Evolutionary conservation across 2,888 invertebrate genomes (phyloP), one percentile per base, ranked within the genome.

Genomic region (Gisinianus flammeolus): DNA sequence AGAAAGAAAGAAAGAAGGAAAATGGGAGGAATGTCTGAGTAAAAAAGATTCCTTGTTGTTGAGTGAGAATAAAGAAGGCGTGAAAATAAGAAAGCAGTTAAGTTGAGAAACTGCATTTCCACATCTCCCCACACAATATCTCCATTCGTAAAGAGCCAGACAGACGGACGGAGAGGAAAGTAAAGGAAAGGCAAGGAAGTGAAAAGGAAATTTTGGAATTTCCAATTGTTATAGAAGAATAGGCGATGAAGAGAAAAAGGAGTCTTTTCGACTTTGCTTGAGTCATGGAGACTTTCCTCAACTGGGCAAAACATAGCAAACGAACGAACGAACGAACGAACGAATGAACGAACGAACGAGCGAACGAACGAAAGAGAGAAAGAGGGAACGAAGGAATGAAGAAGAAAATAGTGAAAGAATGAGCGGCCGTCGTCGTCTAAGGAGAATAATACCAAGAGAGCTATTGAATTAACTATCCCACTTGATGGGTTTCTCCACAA

Each of bases 381-480:
- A 31, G 31, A 19, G 62, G 26, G 54, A 26, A 22, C 8, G 12
- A 28, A 58, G 26, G 62, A 62, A 24, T 24, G 35, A 5, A 44
- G 26, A 8, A 19, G 10, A 44, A 44, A 24, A 44, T n/a, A n/a
- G 10, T 8, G 33, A 69, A 44, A 22, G 69, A 69, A 69, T 69
- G 44, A 69, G 69, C 30, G 35, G 69, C 44, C 44, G 69, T 33
- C 44, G 4, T n/a, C 19, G 66, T 16, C 10, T 12, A n/a, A 71
- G 31, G 71, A 56, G 71, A 71, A 71, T 71, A 71, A 56, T 71
- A 56, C 71, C 71, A 24, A 71, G 71, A 71, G 71, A 71, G 71
- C 71, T 71, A 71, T 71, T 71, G 71, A 71, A 71, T 71, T 71
- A 71, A 71, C 71, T 56, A 71, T 44, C 54, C 24, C 71, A 71